A percentile compares a stretch with the other conserved stretches of the same genome.
Conservation (phyloP, 2,797 vertebrate species). For the Megaceryle alcyon region DNA sequence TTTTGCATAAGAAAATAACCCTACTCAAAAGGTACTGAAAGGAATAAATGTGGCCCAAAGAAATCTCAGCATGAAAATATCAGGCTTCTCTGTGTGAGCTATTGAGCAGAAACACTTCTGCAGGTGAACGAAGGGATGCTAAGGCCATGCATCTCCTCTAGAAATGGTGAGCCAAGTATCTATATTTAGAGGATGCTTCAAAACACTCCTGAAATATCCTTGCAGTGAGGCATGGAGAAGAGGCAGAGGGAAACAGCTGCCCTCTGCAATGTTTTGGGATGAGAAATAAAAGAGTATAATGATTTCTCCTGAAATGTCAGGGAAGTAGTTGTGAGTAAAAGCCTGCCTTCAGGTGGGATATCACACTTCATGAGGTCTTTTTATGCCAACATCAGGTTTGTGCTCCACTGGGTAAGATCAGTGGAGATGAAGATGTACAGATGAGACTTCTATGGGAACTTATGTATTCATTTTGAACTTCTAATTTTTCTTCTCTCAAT, state of each 20-base stretch:
- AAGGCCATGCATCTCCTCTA: not conserved
- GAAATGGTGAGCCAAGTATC: not conserved
- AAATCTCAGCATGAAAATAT: not conserved
- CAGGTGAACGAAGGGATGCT: not conserved
- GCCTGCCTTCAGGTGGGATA: not conserved
- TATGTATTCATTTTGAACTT: conserved; percentile 21
- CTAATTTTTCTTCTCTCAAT: not conserved
- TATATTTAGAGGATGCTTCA: not conserved
- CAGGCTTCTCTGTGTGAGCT: not conserved
- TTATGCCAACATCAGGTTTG: not conserved
- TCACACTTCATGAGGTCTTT: not conserved
- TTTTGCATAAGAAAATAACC: not conserved
- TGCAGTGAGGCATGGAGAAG: not conserved
- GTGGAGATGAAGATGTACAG: not conserved
- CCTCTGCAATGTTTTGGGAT: not conserved
- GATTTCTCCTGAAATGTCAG: not conserved
- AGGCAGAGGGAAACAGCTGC: not conserved
- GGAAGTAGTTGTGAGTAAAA: not conserved
- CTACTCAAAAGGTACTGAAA: not conserved
- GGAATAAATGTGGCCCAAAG: not conserved
- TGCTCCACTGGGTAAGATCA: not conserved
- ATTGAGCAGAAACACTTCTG: not conserved
- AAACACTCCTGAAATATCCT: not conserved
- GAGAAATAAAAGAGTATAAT: not conserved
- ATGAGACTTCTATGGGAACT: not conserved